Evolutionary conservation across 2,888 invertebrate genomes (phyloP), one percentile per base, ranked within the genome.

Genomic region (Brassicogethes aeneus): DNA sequence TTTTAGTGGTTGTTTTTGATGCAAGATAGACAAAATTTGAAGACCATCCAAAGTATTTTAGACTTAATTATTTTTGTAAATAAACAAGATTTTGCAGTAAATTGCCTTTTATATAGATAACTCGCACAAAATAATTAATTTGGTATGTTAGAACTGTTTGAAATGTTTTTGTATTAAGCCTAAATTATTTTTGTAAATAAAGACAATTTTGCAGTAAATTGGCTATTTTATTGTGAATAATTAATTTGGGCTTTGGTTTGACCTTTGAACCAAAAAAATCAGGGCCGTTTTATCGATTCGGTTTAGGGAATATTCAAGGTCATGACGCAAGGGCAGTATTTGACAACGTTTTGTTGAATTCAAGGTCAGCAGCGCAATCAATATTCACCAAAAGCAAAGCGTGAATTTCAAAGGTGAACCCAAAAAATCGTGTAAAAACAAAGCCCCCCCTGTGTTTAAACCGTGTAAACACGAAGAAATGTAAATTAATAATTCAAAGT

Each of bases 1-100:
- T 43, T 47, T 66, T 70, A 87, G 86, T 89, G 77, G 86, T 88
- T 45, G 89, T 90, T 3, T 90, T 89, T 60, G 89, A 89, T 71
- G 89, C 88, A 7, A 55, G 63, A 52, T 65, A 46, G 57, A 40
- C 33, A 36, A 7, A 23, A 23, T 23, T 23, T 23, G 5, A 23
- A 23, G 23, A 23, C 5, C n/a, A n/a, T n/a, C n/a, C n/a, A n/a
- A n/a, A n/a, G n/a, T n/a, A n/a, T n/a, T n/a, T n/a, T n/a, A n/a
- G n/a, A n/a, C n/a, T n/a, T n/a, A n/a, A n/a, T n/a, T n/a, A n/a
- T n/a, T 16, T 35, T 33, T 35, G 31, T 37, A 38, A 40, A 42
- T 42, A 14, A 23, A 17, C 3, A 8, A 3, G 17, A 23, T 23
- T 7, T 14, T 23, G 10, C 12, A 38, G 10, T 34, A 33, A 38